Percentiles rank a stretch among this genome's conserved stretches.
Evolutionary conservation across 2,113 vertebrate genomes (phyloP).

Genomic region (Lanius collurio): DNA sequence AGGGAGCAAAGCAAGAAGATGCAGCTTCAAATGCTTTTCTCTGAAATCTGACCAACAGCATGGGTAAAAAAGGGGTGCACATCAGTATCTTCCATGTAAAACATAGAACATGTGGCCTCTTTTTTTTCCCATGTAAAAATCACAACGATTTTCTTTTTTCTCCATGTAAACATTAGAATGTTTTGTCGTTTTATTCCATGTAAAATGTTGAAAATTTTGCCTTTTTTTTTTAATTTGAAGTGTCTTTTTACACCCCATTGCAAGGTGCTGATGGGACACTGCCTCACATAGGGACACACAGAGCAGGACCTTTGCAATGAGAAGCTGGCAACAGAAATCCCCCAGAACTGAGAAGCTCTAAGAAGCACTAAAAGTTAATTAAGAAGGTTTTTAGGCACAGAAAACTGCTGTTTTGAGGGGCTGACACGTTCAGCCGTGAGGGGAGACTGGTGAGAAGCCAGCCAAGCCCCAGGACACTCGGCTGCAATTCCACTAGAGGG

Average conservation of each 20-base stretch:
- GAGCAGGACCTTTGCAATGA: accelerated
- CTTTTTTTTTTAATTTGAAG: not conserved
- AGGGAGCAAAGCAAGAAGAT: not conserved
- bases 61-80: accelerated
- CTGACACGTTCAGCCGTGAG: accelerated
- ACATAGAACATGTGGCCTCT: accelerated
- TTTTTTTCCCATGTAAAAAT: not conserved
- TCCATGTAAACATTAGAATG: not conserved
- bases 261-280: not conserved
- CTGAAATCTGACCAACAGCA: not conserved
- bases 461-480: not conserved
- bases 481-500: slow-evolving; percentile 60
- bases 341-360: not conserved
- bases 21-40: not conserved
- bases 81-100: accelerated
- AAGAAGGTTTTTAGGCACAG: not conserved
- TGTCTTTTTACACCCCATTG: no score
- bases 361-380: not conserved
- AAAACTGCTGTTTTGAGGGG: not conserved
- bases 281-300: accelerated
- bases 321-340: not conserved
- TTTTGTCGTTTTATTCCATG: not conserved
- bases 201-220: accelerated
- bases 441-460: accelerated
- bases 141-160: not conserved